Evolutionary conservation across 2,113 vertebrate genomes (phyloP), one percentile per base, ranked within the genome.

Genomic region (Osmerus mordax): DNA sequence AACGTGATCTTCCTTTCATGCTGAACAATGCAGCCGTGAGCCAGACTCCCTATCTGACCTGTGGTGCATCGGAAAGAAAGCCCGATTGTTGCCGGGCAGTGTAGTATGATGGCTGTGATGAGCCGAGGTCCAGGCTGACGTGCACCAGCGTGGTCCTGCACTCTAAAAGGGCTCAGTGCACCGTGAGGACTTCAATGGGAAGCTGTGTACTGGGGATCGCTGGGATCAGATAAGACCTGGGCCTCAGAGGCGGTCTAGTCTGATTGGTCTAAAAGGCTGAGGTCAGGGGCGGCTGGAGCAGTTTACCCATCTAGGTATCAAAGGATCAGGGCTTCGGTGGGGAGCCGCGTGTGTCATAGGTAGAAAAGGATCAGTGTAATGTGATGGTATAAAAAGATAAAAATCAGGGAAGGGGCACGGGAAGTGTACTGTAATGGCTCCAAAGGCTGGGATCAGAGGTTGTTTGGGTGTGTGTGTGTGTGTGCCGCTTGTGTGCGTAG

Each of bases 291-390:
- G 82, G 84, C 78, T 83, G 87, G 86, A 88, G 83, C 83, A 78
- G 84, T 91, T 89, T 89, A 90, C 87, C 84, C 87, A 83, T 85
- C 76, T 80, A 89, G 84, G 89, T 90, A 90, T 91, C 90, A 87
- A 80, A 84, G 83, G 82, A 88, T 87, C 84, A 85, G 86, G 87
- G 81, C 72, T 78, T 80, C 81, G 84, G 79, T 80, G 79, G 79
- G 79, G 83, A 84, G 82, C 80, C 8, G 68, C 23, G 79, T 85
- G 83, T 91, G 89, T 88, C 84, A 89, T 86, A 86, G 82, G 88
- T 88, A 90, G 88, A 86, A 91, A 87, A 87, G 87, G 89, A 91
- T 90, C 89, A 87, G 84, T 89, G 90, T 90, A 86, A 87, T 83
- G 81, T 81, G 83, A 82, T 86, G 86, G 85, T 88, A 90, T 87